Conservation (phyloP, 2,888 invertebrate species). For the Dascillus cervinus region DNA sequence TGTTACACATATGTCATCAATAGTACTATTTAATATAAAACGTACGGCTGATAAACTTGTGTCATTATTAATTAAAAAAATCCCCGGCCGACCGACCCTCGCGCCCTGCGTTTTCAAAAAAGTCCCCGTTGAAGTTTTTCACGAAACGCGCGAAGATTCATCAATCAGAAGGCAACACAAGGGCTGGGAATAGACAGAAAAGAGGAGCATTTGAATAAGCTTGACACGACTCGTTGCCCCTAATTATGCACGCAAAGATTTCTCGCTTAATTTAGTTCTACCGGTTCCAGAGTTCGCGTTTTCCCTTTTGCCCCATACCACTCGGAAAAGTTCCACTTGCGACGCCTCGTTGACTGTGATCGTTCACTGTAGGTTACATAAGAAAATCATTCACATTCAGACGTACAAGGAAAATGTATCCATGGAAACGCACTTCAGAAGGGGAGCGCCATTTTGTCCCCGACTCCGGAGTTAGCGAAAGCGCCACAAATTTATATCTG, state of each 20-base stretch:
- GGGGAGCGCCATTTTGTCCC: slow-evolving; percentile 40
- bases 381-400: slow-evolving; percentile 26
- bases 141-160: slow-evolving; percentile 14
- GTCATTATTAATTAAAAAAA: too few relatives aligned
- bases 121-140: too few relatives aligned
- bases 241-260: slow-evolving; percentile 45
- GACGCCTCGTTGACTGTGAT: slow-evolving; percentile 27
- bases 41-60: too few relatives aligned
- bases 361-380: slow-evolving; percentile 23
- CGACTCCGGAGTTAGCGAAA: slow-evolving; percentile 39
- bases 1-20: not conserved
- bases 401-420: slow-evolving; percentile 36
- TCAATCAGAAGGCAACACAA: slow-evolving; percentile 15
- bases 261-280: slow-evolving; percentile 43
- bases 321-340: slow-evolving; percentile 30
- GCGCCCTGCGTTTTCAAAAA: too few relatives aligned
- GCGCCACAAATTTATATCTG: slow-evolving; percentile 47
- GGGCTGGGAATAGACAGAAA: too few relatives aligned
- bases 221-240: slow-evolving; percentile 41
- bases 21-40: too few relatives aligned
- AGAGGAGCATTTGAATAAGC: slow-evolving; percentile 29
- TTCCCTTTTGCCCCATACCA: slow-evolving; percentile 25
- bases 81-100: too few relatives aligned
- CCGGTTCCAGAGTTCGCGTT: slow-evolving; percentile 34
- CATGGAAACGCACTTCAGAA: slow-evolving; percentile 37